Evolutionary conservation across 2,797 vertebrate species (phyloP).

Genomic region (Helostoma temminkii): DNA sequence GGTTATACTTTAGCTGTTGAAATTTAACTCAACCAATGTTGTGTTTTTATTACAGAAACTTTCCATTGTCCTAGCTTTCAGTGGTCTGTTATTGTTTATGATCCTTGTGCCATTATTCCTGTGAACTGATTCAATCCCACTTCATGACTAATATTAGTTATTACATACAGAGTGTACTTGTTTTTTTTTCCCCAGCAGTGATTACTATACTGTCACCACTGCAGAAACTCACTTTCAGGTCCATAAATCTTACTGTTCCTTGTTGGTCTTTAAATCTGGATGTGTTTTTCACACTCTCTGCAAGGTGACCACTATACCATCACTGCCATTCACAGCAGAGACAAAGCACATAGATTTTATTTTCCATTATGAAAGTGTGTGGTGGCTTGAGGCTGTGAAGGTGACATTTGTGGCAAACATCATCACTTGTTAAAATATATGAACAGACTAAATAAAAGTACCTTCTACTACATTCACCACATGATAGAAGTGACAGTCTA

Average conservation of each 20-base stretch:
- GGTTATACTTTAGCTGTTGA: not conserved
- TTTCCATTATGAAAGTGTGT: conserved; percentile 24
- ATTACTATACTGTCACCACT: conserved; percentile 12
- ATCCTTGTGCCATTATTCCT: conserved; percentile 4
- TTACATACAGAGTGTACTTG: too few species aligned
- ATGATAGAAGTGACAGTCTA: not conserved
- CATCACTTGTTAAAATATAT: conserved; percentile 33
- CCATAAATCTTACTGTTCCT: conserved; percentile 26
- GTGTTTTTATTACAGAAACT: conserved; percentile 1
- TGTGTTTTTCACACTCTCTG: conserved; percentile 14
- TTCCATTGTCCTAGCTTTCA: not conserved
- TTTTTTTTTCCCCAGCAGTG: too few species aligned
- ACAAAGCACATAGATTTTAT: conserved; percentile 25
- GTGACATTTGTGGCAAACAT: conserved; percentile 40
- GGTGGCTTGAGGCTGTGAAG: conserved; percentile 15
- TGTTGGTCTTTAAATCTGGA: conserved; percentile 30
- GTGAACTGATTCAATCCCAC: conserved; percentile 7
- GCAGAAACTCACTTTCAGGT: conserved; percentile 33
- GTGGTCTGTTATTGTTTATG: conserved; percentile 7
- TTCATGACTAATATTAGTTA: conserved; percentile 2
- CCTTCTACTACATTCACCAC: not conserved
- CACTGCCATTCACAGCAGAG: conserved; percentile 1
- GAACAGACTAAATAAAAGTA: conserved; percentile 4
- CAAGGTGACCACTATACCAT: conserved; percentile 33
- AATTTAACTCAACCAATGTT: not conserved